Base-by-base conservation (phyloP, 2,797 vertebrate genomes). In the Macrochelys suwanniensis region DNA sequence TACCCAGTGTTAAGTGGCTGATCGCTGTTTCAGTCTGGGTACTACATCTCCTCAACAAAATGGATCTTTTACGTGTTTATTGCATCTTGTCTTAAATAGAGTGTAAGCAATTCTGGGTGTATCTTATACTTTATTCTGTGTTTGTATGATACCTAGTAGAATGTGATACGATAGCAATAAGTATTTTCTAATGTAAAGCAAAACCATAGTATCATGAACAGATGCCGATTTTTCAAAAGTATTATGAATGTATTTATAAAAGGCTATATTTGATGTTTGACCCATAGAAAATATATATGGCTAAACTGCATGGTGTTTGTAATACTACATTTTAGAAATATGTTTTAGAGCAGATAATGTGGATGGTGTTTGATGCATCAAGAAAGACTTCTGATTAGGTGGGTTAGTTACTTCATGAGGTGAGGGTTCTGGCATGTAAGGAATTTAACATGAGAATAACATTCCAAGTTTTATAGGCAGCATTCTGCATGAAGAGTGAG, bases 401-500 rank as follows among this genome's bases (percentile, higher is more conserved):
- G 68, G 71, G 47, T 26, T 50, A 5, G 19, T 80, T 71, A 33
- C 25, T 95, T 87, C 86, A 82, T 57, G 47, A 81, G 42, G 23
- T 56, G 53, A 82, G 42, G 42, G 5, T 71, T 92, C 42, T 80
- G 77, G 53, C 0, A 1, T 2, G 9, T 78, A 31, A 80, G 82
- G 42, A 57, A 51, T 85, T 88, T 89, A 33, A 13, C 15, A n/a
- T 45, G 31, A 83, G 65, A 82, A 28, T 77, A 77, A 49, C 13
- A 77, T 49, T 49, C 45, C 74, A 78, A 80, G 45, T 1, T 3
- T 42, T 65, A 4, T 33, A 85, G 59, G 31, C 1, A 1, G 7
- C 33, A 77, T 59, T 0, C 2, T 51, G 10, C 8, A 6, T 5
- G 57, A 83, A 51, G 50, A 88, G 51, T 0, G 0, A 84, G 9